Percentiles rank a stretch among this genome's conserved stretches.
Evolutionary conservation across 2,888 invertebrate species (phyloP).

Genomic region (Ichneumoninae sp.): DNA sequence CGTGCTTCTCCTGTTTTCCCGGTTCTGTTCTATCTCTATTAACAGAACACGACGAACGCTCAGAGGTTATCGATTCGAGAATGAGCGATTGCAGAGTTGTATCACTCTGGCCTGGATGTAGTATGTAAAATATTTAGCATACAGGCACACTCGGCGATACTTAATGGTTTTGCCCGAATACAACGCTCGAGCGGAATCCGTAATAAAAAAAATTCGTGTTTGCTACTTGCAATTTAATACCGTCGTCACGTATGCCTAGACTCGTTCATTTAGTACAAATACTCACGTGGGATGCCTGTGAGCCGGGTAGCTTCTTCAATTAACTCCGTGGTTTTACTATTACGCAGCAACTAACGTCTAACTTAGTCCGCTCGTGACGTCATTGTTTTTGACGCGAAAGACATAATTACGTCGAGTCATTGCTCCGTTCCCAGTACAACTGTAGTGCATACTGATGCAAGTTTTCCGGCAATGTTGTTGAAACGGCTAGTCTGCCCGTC

Average conservation of each 20-base stretch:
- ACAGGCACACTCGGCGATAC: background rate
- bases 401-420: background rate
- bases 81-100: slow-evolving; percentile 23
- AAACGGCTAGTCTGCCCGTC: background rate
- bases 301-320: background rate
- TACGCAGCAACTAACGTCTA: slow-evolving; percentile 19
- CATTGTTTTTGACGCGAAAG: slow-evolving; percentile 7
- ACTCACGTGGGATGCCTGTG: slow-evolving; percentile 22
- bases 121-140: background rate
- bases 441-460: background rate
- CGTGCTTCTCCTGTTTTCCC: slow-evolving; percentile 29
- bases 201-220: background rate
- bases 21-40: slow-evolving; percentile 42
- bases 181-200: background rate
- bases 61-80: slow-evolving; percentile 64
- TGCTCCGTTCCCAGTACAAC: background rate
- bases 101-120: slow-evolving; percentile 19
- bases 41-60: slow-evolving; percentile 44
- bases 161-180: background rate
- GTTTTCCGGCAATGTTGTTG: slow-evolving; percentile 57
- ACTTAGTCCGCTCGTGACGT: slow-evolving; percentile 34
- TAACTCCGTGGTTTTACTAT: slow-evolving; percentile 2
- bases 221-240: background rate
- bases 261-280: background rate
- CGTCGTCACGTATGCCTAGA: background rate